Conservation (phyloP, 2,888 invertebrate species). For the Nematopogon swammerdamellus region DNA sequence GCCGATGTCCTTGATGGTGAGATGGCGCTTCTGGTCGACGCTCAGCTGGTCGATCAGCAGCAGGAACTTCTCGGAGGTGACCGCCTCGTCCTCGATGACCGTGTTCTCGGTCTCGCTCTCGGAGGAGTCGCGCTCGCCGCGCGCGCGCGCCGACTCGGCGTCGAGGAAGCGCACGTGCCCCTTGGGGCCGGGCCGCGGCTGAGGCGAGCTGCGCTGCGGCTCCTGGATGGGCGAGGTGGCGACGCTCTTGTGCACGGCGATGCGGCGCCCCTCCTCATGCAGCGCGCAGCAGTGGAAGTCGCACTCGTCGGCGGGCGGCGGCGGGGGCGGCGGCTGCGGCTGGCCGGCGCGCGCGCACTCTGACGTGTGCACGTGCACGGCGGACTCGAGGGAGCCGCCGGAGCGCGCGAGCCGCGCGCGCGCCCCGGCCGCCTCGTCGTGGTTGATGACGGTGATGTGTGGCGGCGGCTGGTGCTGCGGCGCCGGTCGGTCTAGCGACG, state of each 20-base stretch:
- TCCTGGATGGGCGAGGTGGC: slow-evolving; percentile 92
- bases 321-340: slow-evolving; percentile 67
- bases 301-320: slow-evolving; percentile 74
- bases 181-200: slow-evolving; percentile 57
- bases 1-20: slow-evolving; percentile 93
- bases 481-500: slow-evolving; percentile 67
- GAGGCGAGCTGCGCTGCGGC: slow-evolving; percentile 64
- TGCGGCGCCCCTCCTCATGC: slow-evolving; percentile 89
- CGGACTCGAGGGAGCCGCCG: slow-evolving; percentile 67
- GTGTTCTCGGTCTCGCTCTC: slow-evolving; percentile 94
- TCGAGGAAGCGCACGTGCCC: slow-evolving; percentile 84
- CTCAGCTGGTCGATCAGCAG: slow-evolving; percentile 90
- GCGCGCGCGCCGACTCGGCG: slow-evolving; percentile 58
- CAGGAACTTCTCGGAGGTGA: slow-evolving; percentile 89
- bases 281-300: slow-evolving; percentile 95
- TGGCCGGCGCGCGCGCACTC: slow-evolving; percentile 73
- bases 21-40: slow-evolving; percentile 87
- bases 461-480: slow-evolving; percentile 67
- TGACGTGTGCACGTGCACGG: slow-evolving; percentile 78
- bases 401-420: slow-evolving; percentile 55
- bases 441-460: slow-evolving; percentile 92
- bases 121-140: slow-evolving; percentile 79
- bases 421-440: slow-evolving; percentile 80
- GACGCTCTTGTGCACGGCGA: slow-evolving; percentile 89
- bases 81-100: slow-evolving; percentile 86